These are phyloP conservation scores for Motacilla tschutschensis DNA, from an alignment of 2,113 vertebrate species.

Conservation along the genomic window DNA sequence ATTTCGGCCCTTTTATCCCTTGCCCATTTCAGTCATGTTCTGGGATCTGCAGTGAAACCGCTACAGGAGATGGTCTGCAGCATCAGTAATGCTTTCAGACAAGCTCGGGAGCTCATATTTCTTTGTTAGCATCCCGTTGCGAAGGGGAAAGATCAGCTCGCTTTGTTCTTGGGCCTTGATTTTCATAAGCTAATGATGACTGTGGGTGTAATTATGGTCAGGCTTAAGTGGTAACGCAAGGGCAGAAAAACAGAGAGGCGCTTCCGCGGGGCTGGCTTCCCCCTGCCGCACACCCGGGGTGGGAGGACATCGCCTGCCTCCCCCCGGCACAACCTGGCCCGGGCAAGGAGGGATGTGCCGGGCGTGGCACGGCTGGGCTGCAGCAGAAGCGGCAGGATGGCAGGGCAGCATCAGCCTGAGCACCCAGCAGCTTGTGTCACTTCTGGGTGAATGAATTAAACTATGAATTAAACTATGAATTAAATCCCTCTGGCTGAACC, in stretches of 20 bases:
- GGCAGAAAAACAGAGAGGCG: neutral
- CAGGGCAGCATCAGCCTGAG: rapidly evolving
- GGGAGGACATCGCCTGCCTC: neutral
- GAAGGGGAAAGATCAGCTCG: neutral
- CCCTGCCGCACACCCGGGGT: rapidly evolving
- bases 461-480: neutral
- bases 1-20: slow-evolving; percentile 55
- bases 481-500: neutral
- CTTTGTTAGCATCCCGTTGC: slow-evolving; percentile 31
- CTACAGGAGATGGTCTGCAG: slow-evolving; percentile 54
- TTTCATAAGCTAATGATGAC: slow-evolving; percentile 43
- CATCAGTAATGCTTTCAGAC: slow-evolving; percentile 50
- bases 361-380: rapidly evolving
- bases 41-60: slow-evolving; percentile 52
- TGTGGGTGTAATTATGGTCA: slow-evolving; percentile 32
- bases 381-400: rapidly evolving
- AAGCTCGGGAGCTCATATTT: slow-evolving; percentile 17
- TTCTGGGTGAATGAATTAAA: neutral
- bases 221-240: slow-evolving; percentile 14
- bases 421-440: rapidly evolving
- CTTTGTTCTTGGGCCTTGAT: slow-evolving; percentile 43
- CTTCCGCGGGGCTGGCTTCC: neutral
- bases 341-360: neutral
- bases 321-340: rapidly evolving
- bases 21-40: slow-evolving; percentile 62